Base-by-base conservation (phyloP, 2,113 vertebrate species). In the Campylorhamphus procurvoides region DNA sequence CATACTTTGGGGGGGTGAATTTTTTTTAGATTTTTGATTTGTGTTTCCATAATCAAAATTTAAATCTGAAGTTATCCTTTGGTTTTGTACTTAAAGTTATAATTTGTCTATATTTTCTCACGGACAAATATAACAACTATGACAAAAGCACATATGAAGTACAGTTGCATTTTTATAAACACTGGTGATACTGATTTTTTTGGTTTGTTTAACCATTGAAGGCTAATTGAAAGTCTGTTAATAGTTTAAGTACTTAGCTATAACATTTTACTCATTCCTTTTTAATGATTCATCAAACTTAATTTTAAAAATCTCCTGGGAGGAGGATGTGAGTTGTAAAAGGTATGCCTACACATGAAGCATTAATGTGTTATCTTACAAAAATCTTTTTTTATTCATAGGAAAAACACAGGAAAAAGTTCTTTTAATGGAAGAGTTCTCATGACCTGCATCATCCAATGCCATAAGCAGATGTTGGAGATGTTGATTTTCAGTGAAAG, bases 241-340 rank as follows among this genome's bases (percentile, higher is more conserved):
- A 58, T 29, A 56, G 16, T 90, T 74, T 50, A 81, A 37, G 13
- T 78, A 33, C 14, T 66, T 52, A 19, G 3, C 14, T 0, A 3
- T 82, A 74, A 31, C 0, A 6, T 59, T 94, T 96, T 93, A 93
- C 91, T 93, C 93, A 97, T 95, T 93, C 94, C 84, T 97, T 96
- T 94, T 95, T 88, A 86, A 69, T 56, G 12, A 87, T 86, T 93
- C 27, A 67, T 71, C 18, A 75, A 50, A 68, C 6, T 59, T 74
- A 14, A 49, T 84, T 90, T 56, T 29, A 67, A 59, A 89, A 69
- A 46, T 52, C 31, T 22, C 17, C 60, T 59, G 24, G 33, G 44
- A 77, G 14, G 24, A 73, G 4, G 27, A 69, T 62, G 60, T 53
- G 22, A 49, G 15, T 67, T 81, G 18, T 39, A 71, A 58, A 84